phyloP scores from a whole-genome alignment of 2,888 invertebrate species.

The Polietes domitor region DNA sequence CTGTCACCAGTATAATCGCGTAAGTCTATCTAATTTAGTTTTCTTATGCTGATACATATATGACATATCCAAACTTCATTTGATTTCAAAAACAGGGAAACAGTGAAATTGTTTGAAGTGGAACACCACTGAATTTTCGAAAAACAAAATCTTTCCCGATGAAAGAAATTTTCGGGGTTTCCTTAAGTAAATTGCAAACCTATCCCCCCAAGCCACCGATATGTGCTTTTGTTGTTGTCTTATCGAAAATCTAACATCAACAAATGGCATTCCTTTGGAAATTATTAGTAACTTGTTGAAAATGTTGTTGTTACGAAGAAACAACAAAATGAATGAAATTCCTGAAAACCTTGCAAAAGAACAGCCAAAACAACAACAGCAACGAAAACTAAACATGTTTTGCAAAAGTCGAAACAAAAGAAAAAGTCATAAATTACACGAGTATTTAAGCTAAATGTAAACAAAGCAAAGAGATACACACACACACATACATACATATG shows the following conservation, averaged over 20 bases:
- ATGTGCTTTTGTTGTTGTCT: background rate
- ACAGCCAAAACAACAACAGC: slow-evolving; percentile 47
- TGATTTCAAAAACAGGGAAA: too few relatives aligned
- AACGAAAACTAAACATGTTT: background rate
- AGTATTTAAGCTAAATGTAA: background rate
- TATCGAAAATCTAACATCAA: slow-evolving; percentile 43
- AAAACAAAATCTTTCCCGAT: too few relatives aligned
- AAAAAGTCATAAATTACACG: slow-evolving; percentile 61
- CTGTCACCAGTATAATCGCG: too few relatives aligned
- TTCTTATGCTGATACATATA: too few relatives aligned
- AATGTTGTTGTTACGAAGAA: slow-evolving; percentile 27
- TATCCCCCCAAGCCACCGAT: background rate
- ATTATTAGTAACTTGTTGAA: slow-evolving; percentile 66
- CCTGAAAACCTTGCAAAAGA: slow-evolving; percentile 64
- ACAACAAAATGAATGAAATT: slow-evolving; percentile 50
- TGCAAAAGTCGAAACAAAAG: slow-evolving; percentile 51
- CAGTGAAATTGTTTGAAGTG: too few relatives aligned
- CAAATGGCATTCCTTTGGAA: slow-evolving; percentile 37
- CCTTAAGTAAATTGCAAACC: too few relatives aligned
- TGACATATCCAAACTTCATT: too few relatives aligned
- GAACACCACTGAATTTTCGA: too few relatives aligned
- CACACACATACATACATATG: too few relatives aligned
- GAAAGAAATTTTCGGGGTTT: too few relatives aligned
- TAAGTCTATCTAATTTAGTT: too few relatives aligned
- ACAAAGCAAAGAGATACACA: background rate